Base-by-base conservation (phyloP, 1,140 invertebrate genomes). In the Paraescarpia echinospica region DNA sequence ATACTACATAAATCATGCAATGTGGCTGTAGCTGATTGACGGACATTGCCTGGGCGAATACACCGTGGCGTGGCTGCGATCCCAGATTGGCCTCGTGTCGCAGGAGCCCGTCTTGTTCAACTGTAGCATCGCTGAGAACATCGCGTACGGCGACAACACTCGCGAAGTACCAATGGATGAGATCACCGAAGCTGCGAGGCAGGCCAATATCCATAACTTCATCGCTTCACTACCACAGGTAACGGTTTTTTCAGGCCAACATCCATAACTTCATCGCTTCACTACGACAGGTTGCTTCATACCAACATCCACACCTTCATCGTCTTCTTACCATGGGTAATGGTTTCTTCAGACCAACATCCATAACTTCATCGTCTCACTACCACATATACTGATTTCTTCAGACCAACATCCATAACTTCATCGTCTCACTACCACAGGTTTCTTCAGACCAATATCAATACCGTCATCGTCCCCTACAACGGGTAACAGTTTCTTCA, bases 111-210 rank as follows among this genome's bases (percentile, higher is more conserved):
- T 90, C 33, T 51, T 94, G 59, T 94, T 99, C 94, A 99, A 99
- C 95, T 98, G 98, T 94, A 97, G 97, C 6, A 98, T 99, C 91
- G 97, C 97, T 94, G 99, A 98, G 95, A 99, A 99, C 95, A 99
- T 99, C 93, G 97, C 97, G 92, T 99, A 99, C 96, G 98, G 98
- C 22, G 97, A 97, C 94, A 96, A 98, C 34, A 97, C 97, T 33
- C 31, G 59, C 48, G 35, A 93, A 8, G 92, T 93, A 12, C 14
- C 92, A 4, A 93, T 91, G 89, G 92, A 93, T 22, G 89, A 90
- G 35, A 88, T 93, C 31, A 97, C 98, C 0, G 96, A 97, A 93
- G 98, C 98, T 2, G 98, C 98, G 0, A 98, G 97, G 94, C 97
- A 97, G 93, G 98, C 98, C 41, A 41, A 41, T 12, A 41, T 41